Evolutionary conservation across 2,888 invertebrate species (phyloP).

Genomic region (Drosophila pegasa): DNA sequence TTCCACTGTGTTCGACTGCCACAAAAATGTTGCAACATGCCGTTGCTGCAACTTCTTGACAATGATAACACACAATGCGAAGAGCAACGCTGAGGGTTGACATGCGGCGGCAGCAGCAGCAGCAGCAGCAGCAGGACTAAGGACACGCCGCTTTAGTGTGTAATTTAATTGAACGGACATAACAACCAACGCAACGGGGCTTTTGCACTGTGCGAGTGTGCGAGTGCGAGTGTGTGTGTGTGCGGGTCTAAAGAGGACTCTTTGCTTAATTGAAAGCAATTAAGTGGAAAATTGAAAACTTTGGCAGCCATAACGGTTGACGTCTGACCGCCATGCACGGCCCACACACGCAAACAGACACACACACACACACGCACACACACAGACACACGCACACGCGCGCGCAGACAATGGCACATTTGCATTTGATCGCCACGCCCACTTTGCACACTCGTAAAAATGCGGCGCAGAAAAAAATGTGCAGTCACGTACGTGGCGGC

Average conservation of each 20-base stretch:
- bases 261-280: conserved; percentile 81
- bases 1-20: conserved; percentile 38
- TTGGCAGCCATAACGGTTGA: conserved; percentile 79
- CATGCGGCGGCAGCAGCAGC: conserved; percentile 38
- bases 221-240: conserved; percentile 19
- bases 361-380: conserved; percentile 26
- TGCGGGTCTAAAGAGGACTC: conserved; percentile 73
- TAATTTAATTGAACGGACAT: conserved; percentile 80
- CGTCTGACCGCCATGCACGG: conserved; percentile 63
- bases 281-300: conserved; percentile 80
- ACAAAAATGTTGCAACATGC: conserved; percentile 59
- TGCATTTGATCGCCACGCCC: conserved; percentile 75
- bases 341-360: conserved; percentile 27
- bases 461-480: conserved; percentile 56
- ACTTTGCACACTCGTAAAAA: conserved; percentile 61
- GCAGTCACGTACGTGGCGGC: conserved; percentile 66
- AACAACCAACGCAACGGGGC: conserved; percentile 56
- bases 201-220: conserved; percentile 16
- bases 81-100: conserved; percentile 46
- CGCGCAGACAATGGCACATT: conserved; percentile 56
- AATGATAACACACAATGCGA: conserved; percentile 74
- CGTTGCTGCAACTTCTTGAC: conserved; percentile 70
- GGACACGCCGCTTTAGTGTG: conserved; percentile 72
- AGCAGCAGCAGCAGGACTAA: conserved; percentile 49
- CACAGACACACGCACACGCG: neutral